phyloP scores from a whole-genome alignment of 2,113 vertebrate species.

The Noctilio leporinus region DNA sequence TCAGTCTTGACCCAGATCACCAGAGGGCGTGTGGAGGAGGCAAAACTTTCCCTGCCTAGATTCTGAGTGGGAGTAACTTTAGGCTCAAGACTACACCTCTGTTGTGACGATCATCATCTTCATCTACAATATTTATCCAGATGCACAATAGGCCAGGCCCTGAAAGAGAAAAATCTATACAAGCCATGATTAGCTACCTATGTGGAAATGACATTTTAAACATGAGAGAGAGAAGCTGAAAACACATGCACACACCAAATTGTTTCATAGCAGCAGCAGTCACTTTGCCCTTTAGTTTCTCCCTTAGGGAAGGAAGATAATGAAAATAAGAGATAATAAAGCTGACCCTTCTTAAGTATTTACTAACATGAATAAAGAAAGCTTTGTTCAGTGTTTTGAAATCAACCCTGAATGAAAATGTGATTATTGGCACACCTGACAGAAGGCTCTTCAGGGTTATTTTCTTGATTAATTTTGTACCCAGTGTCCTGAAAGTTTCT shows the following conservation, averaged over 20 bases:
- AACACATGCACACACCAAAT: neutral
- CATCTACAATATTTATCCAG: neutral
- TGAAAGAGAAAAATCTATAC: neutral
- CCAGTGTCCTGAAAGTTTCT: neutral
- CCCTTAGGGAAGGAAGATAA: neutral
- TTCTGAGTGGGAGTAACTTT: neutral
- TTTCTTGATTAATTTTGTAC: neutral
- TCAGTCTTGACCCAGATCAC: neutral
- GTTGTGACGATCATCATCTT: neutral
- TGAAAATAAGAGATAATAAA: neutral
- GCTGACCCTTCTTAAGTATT: neutral
- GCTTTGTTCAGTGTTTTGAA: constrained; percentile 18
- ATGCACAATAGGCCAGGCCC: neutral
- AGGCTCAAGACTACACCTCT: neutral
- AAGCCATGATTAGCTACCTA: neutral
- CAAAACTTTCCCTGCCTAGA: neutral
- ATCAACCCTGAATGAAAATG: neutral
- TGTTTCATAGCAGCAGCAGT: neutral
- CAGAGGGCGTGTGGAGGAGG: neutral
- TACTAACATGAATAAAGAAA: neutral
- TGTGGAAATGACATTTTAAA: neutral
- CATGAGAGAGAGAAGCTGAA: neutral
- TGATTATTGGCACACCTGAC: neutral
- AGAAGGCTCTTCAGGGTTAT: neutral
- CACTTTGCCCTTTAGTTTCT: neutral